Evolutionary conservation across 2,888 invertebrate genomes (phyloP).

Genomic region (Malachius bipustulatus): DNA sequence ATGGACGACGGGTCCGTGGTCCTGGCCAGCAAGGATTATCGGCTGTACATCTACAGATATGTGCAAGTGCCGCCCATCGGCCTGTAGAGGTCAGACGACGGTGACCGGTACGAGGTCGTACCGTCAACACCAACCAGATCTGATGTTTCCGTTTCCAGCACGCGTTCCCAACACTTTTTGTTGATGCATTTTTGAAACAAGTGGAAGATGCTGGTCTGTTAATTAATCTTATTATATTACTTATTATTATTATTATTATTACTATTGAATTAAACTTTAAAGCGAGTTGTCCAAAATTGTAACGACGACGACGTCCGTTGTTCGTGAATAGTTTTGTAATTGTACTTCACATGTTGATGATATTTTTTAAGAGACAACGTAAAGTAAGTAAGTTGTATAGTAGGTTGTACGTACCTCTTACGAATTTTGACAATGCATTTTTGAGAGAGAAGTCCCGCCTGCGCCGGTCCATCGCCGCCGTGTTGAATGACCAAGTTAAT

Average conservation of each 20-base stretch:
- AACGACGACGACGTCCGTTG: slow-evolving; percentile 24
- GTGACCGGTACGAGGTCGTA: too few species aligned
- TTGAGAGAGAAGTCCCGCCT: slow-evolving; percentile 17
- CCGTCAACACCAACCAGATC: too few species aligned
- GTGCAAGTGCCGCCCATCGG: slow-evolving; percentile 85
- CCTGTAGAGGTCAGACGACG: slow-evolving; percentile 40
- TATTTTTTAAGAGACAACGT: too few species aligned
- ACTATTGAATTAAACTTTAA: slow-evolving; percentile 20
- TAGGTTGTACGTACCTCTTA: slow-evolving; percentile 35
- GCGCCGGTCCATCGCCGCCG: slow-evolving; percentile 19
- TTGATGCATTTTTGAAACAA: slow-evolving; percentile 37
- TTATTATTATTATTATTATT: slow-evolving; percentile 21
- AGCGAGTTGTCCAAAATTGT: slow-evolving; percentile 30
- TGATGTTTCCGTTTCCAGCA: slow-evolving; percentile 33
- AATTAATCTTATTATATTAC: slow-evolving; percentile 20
- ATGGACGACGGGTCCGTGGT: slow-evolving; percentile 99
- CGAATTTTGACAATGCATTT: slow-evolving; percentile 28
- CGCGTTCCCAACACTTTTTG: slow-evolving; percentile 37
- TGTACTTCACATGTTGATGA: slow-evolving; percentile 33
- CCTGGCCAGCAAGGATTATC: slow-evolving; percentile 97
- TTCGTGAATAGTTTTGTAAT: slow-evolving; percentile 32
- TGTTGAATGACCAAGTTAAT: slow-evolving; percentile 35
- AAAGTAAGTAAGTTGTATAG: too few species aligned
- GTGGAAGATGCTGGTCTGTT: slow-evolving; percentile 35
- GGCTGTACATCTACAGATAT: slow-evolving; percentile 98